Percentiles rank a stretch among this genome's conserved stretches.
These are phyloP conservation scores for Probosciger aterrimus DNA, from an alignment of 2,113 vertebrate genomes.

Conservation along the genomic window DNA sequence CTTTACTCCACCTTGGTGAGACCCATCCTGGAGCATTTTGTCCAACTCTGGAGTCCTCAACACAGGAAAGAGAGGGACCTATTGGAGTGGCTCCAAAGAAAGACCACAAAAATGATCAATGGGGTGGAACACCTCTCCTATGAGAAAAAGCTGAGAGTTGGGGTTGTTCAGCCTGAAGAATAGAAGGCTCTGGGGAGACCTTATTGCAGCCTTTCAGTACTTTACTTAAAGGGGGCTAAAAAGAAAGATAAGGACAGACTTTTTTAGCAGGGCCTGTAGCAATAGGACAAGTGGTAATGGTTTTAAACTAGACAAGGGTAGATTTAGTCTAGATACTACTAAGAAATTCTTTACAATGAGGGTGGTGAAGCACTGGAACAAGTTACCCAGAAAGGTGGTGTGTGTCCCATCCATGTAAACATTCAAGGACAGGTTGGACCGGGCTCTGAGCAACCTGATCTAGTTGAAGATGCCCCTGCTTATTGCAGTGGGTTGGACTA, in stretches of 20 bases:
- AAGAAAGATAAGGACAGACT: not conserved
- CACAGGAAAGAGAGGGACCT: not conserved
- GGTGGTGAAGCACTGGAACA: not conserved
- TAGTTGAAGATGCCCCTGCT: not conserved
- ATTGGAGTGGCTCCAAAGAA: not conserved
- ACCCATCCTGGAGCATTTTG: too few species aligned
- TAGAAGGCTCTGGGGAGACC: not conserved
- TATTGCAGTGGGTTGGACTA: not conserved
- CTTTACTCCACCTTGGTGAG: not conserved
- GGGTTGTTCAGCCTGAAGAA: not conserved
- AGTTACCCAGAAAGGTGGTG: not conserved
- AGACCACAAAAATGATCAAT: too few species aligned
- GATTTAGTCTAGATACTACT: not conserved
- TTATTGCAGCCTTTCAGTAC: not conserved
- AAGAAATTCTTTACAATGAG: not conserved
- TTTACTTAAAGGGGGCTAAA: not conserved
- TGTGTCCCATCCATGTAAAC: not conserved
- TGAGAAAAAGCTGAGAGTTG: not conserved
- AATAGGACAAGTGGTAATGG: not conserved
- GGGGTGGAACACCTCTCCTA: not conserved
- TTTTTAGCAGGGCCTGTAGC: not conserved
- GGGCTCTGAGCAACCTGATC: not conserved
- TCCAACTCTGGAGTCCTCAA: not conserved
- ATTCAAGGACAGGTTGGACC: not conserved
- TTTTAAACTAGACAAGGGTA: not conserved